Evolutionary conservation across 2,888 invertebrate species (phyloP), one percentile per base, ranked within the genome.

Genomic region (Oscheius myriophilus): DNA sequence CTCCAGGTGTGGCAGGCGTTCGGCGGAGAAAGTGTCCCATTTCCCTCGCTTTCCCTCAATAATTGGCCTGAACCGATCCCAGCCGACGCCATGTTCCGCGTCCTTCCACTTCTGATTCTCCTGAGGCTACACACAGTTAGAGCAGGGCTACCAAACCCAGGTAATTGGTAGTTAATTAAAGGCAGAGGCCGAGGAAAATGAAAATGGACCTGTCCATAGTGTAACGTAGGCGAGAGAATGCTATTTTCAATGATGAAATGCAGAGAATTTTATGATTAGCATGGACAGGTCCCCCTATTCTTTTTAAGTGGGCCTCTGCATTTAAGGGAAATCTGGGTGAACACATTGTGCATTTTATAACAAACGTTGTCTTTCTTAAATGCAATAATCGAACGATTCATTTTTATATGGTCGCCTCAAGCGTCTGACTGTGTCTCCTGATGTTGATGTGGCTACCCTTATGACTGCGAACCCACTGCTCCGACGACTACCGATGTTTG

Each of bases 1-100:
- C 33, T 54, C 33, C 33, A 25, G 21, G 46, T 18, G 4, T 46
- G 54, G 54, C 25, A 39, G 33, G 33, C 25, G 54, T 54, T n/a
- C 26, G 25, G 33, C n/a, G n/a, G 54, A 54, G 26, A 33, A 54
- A 25, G 26, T 33, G 57, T 41, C 61, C 61, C 61, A 61, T 61
- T 61, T 61, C 46, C 49, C 61, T 61, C 61, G 43, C 57, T 57
- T 46, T 61, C 61, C 26, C 61, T 49, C 61, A 61, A 61, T 46
- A 61, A 61, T 61, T 61, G 61, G 61, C 61, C 61, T 26, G 49
- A 61, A 61, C 61, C 61, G 61, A 61, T 54, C 39, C 23, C 26
- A 49, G 49, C 18, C 49, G 21, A 18, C 18, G 9, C 49, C 11
- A 49, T 18, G 23, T 18, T 21, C 23, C 49, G 49, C 46, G 33